Evolutionary conservation across 2,113 vertebrate genomes (phyloP).

Genomic region (Psittacara wagleri): DNA sequence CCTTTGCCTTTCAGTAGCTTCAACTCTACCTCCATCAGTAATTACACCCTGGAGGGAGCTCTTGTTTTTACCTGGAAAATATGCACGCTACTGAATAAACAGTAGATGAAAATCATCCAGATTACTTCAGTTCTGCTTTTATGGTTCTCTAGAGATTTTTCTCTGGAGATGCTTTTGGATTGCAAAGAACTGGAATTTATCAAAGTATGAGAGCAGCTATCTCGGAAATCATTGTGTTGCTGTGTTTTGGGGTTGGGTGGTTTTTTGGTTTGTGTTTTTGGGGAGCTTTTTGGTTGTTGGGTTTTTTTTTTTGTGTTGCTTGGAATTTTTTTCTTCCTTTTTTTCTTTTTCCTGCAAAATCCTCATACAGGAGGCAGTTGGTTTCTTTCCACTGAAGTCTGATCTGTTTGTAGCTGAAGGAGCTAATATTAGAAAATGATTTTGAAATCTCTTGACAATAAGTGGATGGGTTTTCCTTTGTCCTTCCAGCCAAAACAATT

Average conservation of each 20-base stretch:
- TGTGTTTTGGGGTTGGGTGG: neutral
- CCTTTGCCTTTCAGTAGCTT: constrained; percentile 21
- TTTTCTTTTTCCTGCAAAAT: neutral
- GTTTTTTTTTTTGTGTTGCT: neutral
- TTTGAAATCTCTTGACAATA: neutral
- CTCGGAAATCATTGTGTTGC: neutral
- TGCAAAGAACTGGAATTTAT: neutral
- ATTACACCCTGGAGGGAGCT: neutral
- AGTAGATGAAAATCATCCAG: neutral
- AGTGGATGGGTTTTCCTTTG: neutral
- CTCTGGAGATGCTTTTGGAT: neutral
- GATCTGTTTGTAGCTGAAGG: neutral
- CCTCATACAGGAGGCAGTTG: neutral
- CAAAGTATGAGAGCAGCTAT: neutral
- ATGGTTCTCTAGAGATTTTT: neutral
- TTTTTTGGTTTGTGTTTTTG: neutral
- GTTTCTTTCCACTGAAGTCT: neutral
- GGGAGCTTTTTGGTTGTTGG: neutral
- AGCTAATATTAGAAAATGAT: neutral
- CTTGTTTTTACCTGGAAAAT: constrained; percentile 40
- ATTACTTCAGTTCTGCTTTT: neutral
- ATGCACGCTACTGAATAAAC: neutral
- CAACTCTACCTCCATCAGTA: neutral
- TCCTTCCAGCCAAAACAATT: neutral
- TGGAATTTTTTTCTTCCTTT: neutral